These are phyloP conservation scores for Charadrius vociferus DNA, from an alignment of 2,113 vertebrate genomes.

Conservation along the genomic window DNA sequence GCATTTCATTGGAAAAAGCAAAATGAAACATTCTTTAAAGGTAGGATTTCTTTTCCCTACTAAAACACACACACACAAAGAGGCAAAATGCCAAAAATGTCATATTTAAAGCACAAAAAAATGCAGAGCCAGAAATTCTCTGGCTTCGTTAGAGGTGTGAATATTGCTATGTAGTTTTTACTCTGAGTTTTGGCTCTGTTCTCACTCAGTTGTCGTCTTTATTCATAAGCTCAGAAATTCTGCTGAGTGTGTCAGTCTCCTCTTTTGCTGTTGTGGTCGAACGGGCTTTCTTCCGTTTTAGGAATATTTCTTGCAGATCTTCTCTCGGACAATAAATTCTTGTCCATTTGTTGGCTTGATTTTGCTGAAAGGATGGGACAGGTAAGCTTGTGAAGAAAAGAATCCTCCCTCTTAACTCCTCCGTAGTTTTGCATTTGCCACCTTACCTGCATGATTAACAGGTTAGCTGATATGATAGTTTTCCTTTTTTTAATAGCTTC, in stretches of 20 bases:
- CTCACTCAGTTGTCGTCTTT: conserved; percentile 5
- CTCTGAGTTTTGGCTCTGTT: conserved; percentile 6
- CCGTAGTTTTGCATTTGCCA: background rate
- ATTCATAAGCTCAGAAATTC: conserved; percentile 37
- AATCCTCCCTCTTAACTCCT: background rate
- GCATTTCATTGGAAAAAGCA: background rate
- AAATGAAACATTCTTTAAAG: background rate
- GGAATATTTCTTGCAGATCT: background rate
- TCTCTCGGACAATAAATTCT: background rate
- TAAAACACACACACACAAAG: background rate
- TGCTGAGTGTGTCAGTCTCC: background rate
- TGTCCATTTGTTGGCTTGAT: background rate
- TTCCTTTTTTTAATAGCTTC: background rate
- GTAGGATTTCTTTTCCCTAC: background rate
- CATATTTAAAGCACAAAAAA: conserved; percentile 18
- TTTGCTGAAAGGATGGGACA: background rate
- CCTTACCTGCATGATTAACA: background rate
- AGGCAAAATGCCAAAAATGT: conserved; percentile 41
- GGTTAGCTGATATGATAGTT: background rate
- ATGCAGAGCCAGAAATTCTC: conserved; percentile 36
- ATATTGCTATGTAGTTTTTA: conserved; percentile 23
- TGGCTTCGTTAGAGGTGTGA: conserved; percentile 45
- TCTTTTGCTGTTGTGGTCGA: background rate
- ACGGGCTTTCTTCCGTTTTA: background rate
- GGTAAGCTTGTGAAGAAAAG: background rate